Percentiles rank a stretch among this genome's conserved stretches.
Conservation (phyloP, 2,113 vertebrate species). For the Sus scrofa region DNA sequence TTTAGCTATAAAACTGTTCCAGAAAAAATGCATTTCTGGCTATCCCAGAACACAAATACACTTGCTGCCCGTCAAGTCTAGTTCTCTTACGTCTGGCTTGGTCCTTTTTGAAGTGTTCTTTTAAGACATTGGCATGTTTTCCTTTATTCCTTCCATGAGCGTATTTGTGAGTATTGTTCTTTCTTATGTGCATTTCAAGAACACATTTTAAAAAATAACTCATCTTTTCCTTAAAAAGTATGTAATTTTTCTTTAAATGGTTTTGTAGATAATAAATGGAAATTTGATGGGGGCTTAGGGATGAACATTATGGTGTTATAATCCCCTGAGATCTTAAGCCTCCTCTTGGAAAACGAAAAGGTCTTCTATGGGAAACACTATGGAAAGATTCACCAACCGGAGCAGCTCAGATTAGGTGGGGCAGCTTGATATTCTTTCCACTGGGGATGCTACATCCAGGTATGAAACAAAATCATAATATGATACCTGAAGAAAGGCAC, state of each 20-base stretch:
- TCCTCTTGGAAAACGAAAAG: not conserved
- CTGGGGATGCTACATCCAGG: not conserved
- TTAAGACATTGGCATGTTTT: not conserved
- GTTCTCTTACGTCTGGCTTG: not conserved
- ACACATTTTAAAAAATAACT: not conserved
- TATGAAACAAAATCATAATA: not conserved
- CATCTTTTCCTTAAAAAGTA: not conserved
- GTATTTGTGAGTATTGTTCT: not conserved
- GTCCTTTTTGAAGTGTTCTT: constrained; percentile 30
- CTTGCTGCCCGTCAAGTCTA: not conserved
- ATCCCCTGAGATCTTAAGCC: not conserved
- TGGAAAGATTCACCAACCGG: not conserved
- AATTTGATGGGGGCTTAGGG: not conserved
- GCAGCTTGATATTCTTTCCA: not conserved
- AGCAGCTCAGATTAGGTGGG: not conserved
- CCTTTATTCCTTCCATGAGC: not conserved
- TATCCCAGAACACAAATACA: not conserved
- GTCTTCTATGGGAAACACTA: accelerated
- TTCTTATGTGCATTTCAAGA: not conserved
- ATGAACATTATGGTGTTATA: not conserved
- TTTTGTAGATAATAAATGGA: not conserved
- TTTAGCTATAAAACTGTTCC: constrained; percentile 33
- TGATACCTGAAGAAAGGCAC: not conserved
- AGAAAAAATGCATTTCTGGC: constrained; percentile 2
- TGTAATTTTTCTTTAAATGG: not conserved